Conservation (phyloP, 2,888 invertebrate species). For the Drosophila infuscata region DNA sequence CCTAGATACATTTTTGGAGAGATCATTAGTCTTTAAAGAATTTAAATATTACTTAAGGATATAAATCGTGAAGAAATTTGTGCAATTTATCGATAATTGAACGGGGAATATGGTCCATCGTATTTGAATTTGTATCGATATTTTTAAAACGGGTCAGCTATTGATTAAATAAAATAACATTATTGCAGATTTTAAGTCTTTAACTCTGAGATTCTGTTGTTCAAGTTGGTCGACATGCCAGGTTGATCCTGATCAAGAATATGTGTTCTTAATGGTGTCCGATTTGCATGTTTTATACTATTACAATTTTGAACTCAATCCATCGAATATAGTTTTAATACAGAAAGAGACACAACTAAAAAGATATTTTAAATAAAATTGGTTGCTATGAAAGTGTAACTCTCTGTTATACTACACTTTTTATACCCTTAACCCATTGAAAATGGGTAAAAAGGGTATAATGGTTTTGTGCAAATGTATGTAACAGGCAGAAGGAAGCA, state of each 20-base stretch:
- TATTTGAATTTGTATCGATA: neutral
- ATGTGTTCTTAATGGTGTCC: neutral
- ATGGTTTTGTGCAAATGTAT: no score
- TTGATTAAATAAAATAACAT: neutral
- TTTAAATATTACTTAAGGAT: neutral
- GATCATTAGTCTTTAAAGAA: no score
- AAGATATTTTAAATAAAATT: neutral
- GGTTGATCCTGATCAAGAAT: neutral
- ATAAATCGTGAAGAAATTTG: neutral
- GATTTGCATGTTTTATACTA: neutral
- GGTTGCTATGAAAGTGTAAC: no score
- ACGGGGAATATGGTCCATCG: neutral
- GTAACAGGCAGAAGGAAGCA: no score
- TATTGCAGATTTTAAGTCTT: neutral
- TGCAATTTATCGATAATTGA: neutral
- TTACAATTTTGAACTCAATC: neutral
- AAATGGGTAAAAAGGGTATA: no score
- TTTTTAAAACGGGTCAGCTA: neutral
- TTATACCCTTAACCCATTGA: no score
- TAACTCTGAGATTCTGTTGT: neutral
- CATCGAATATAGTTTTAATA: neutral
- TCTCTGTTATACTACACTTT: neutral
- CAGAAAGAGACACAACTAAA: neutral
- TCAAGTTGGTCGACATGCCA: no score
- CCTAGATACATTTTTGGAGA: constrained; percentile 84